These are phyloP conservation scores for Poeciliopsis paucimaculata DNA, from an alignment of 2,797 vertebrate species.

Conservation along the genomic window DNA sequence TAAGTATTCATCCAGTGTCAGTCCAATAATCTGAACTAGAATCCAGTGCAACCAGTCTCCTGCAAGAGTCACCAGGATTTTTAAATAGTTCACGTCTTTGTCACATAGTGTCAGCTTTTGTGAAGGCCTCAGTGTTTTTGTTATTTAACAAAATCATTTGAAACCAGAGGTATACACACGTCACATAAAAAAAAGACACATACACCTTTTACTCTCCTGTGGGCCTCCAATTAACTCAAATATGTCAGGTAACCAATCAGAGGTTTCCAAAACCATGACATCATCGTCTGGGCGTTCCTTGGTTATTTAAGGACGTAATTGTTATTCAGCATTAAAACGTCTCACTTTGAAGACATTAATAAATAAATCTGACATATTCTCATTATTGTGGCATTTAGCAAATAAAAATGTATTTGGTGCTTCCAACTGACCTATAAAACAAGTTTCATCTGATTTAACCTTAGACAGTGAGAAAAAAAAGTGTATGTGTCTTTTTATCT, in stretches of 20 bases:
- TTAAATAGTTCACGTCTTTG: neutral
- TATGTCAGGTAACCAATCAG: neutral
- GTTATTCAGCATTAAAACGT: neutral
- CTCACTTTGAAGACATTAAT: neutral
- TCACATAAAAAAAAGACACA: neutral
- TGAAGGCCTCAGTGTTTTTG: neutral
- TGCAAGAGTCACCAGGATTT: neutral
- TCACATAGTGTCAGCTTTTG: neutral
- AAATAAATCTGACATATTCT: neutral
- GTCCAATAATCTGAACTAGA: neutral
- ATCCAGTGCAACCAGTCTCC: neutral
- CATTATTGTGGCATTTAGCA: neutral
- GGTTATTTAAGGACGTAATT: too few relatives aligned
- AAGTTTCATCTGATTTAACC: neutral
- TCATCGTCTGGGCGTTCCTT: neutral
- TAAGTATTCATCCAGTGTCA: neutral
- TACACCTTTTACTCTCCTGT: neutral
- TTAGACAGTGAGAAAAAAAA: neutral
- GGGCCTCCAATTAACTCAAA: neutral
- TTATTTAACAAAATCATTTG: neutral
- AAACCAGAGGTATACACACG: neutral
- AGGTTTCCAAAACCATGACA: neutral
- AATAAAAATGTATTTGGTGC: neutral
- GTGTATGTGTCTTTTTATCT: neutral
- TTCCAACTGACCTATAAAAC: neutral